Percentiles rank a stretch among this genome's conserved stretches.
phyloP scores from a whole-genome alignment of 2,113 vertebrate species.

The Maccullochella peelii region DNA sequence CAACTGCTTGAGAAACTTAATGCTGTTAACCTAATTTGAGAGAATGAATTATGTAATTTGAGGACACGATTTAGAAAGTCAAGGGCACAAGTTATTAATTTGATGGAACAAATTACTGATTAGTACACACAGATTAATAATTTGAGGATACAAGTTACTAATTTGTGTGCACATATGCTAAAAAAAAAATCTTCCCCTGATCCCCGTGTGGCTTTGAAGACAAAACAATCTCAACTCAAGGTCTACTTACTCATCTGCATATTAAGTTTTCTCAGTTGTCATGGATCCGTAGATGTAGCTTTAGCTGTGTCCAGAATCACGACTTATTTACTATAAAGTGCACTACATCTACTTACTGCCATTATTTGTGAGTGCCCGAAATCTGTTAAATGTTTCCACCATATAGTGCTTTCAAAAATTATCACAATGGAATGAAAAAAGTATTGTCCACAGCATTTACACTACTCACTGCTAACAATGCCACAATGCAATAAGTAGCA shows the following conservation, averaged over 20 bases:
- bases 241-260: neutral
- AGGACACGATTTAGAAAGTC: slow-evolving; percentile 39
- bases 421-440: neutral
- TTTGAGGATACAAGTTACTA: slow-evolving; percentile 25
- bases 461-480: neutral
- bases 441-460: neutral
- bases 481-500: neutral
- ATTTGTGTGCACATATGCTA: slow-evolving; percentile 22
- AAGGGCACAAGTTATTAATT: slow-evolving; percentile 53
- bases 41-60: slow-evolving; percentile 27
- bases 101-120: slow-evolving; percentile 58
- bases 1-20: slow-evolving; percentile 26
- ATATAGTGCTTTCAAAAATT: neutral
- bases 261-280: neutral
- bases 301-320: neutral
- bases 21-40: slow-evolving; percentile 33
- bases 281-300: neutral
- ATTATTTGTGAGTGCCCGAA: too few species aligned
- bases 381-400: too few species aligned
- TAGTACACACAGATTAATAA: slow-evolving; percentile 33
- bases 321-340: neutral
- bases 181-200: neutral
- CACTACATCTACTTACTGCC: neutral
- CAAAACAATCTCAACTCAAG: neutral
- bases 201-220: neutral